Evolutionary conservation across 2,888 invertebrate genomes (phyloP).

Genomic region (Mycalesis mineus): DNA sequence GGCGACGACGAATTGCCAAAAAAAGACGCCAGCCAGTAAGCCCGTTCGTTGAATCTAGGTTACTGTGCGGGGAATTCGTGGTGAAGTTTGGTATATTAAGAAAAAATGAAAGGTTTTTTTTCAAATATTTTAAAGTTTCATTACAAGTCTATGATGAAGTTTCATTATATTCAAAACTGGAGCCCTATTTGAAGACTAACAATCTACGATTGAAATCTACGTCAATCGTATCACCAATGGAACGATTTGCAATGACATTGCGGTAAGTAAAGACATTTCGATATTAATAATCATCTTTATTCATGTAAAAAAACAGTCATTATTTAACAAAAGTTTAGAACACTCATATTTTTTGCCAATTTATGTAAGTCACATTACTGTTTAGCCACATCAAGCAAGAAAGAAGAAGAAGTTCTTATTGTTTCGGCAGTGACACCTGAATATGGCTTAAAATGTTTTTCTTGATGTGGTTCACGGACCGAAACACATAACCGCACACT

Average conservation of each 20-base stretch:
- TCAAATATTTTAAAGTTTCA: conserved; percentile 33
- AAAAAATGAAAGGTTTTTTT: conserved; percentile 32
- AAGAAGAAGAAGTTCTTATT: background rate
- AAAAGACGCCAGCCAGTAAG: conserved; percentile 34
- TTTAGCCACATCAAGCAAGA: background rate
- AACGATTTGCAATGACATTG: conserved; percentile 33
- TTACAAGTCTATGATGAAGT: conserved; percentile 34
- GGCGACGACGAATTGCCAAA: conserved; percentile 21
- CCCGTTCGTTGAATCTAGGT: conserved; percentile 34
- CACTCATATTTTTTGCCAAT: background rate
- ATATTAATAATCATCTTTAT: conserved; percentile 30
- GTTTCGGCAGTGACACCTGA: background rate
- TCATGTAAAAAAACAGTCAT: background rate
- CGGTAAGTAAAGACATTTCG: conserved; percentile 33
- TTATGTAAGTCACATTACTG: background rate
- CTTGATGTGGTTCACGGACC: background rate
- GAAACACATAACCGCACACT: background rate
- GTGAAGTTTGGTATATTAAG: conserved; percentile 32
- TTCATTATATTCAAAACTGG: conserved; percentile 35
- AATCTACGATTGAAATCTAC: conserved; percentile 32
- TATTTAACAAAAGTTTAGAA: background rate
- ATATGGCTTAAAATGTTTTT: background rate
- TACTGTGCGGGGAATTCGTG: conserved; percentile 29
- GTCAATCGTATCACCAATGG: conserved; percentile 34
- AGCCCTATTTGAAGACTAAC: conserved; percentile 34